These are phyloP conservation scores for Tiliacea aurago DNA, from an alignment of 2,888 invertebrate genomes.

Conservation along the genomic window DNA sequence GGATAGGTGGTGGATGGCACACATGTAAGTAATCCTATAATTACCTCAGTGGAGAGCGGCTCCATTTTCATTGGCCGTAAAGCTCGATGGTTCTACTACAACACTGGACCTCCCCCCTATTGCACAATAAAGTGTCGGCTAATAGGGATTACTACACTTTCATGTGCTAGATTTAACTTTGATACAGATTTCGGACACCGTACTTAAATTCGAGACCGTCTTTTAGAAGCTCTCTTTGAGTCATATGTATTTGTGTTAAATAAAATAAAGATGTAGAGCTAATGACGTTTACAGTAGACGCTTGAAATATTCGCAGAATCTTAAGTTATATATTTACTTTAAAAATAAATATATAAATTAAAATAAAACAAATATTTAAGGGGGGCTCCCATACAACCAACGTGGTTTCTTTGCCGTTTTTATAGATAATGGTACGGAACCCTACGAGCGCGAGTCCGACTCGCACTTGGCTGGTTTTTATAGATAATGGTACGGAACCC, in stretches of 20 bases:
- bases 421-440: no score
- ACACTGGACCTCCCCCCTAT: constrained; percentile 78
- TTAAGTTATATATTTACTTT: no score
- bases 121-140: constrained; percentile 86
- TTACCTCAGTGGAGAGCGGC: constrained; percentile 83
- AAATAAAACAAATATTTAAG: no score
- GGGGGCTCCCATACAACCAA: no score
- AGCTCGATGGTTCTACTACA: constrained; percentile 84
- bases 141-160: constrained; percentile 87
- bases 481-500: no score
- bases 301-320: no score
- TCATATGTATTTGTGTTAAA: not conserved
- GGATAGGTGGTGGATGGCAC: constrained; percentile 63
- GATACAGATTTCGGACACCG: constrained; percentile 70
- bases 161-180: constrained; percentile 80
- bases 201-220: constrained; percentile 58
- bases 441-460: no score
- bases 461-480: no score
- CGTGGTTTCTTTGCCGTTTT: no score
- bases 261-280: constrained; percentile 8
- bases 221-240: constrained; percentile 10
- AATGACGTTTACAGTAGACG: no score
- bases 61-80: constrained; percentile 88
- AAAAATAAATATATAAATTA: no score
- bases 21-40: constrained; percentile 86